These are phyloP conservation scores for Coronaproctus castanopsis DNA, from an alignment of 2,888 invertebrate species.

Conservation along the genomic window DNA sequence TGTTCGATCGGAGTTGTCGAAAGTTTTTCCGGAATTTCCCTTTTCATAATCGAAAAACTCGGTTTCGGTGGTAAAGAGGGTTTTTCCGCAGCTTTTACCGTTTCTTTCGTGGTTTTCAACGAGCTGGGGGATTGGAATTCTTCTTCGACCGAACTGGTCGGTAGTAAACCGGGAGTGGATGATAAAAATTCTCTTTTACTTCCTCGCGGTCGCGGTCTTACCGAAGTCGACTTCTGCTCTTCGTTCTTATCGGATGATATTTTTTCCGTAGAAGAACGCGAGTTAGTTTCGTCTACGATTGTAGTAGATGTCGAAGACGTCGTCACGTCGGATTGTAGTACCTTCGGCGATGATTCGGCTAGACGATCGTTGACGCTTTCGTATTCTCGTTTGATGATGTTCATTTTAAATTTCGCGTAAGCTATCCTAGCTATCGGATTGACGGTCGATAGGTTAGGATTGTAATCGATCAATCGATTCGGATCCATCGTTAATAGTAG, in stretches of 20 bases:
- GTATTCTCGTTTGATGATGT: conserved; percentile 40
- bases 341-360: not conserved
- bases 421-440: conserved; percentile 61
- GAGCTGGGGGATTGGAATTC: not conserved
- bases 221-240: not conserved
- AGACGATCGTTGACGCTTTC: conserved; percentile 22
- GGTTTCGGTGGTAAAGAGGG: not conserved
- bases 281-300: not conserved
- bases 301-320: not conserved
- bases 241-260: not conserved
- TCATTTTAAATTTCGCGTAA: conserved; percentile 70
- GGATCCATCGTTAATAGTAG: conserved; percentile 47
- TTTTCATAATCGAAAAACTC: too few species aligned
- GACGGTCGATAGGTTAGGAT: conserved; percentile 53
- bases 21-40: too few species aligned
- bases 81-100: not conserved
- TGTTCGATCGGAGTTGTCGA: not conserved
- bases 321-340: not conserved
- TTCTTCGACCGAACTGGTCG: not conserved
- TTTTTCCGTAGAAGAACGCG: not conserved
- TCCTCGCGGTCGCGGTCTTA: not conserved
- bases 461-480: conserved; percentile 53
- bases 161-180: not conserved
- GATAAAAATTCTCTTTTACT: not conserved
- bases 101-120: not conserved